A percentile compares a stretch with the other conserved stretches of the same genome.
Conservation (phyloP, 2,888 invertebrate genomes). For the Ecliptopera silaceata region DNA sequence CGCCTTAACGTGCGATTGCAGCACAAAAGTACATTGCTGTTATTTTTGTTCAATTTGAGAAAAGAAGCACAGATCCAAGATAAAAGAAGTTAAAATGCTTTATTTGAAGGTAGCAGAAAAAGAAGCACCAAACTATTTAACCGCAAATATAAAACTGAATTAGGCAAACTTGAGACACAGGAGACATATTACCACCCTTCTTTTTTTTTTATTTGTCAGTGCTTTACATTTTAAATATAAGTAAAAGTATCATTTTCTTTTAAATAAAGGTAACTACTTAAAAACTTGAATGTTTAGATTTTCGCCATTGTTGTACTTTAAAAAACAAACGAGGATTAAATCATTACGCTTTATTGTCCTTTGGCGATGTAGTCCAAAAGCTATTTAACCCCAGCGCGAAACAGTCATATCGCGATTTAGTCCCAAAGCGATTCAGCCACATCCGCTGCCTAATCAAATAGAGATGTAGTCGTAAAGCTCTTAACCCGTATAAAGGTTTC, state of each 20-base stretch:
- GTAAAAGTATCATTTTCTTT: conserved; percentile 14
- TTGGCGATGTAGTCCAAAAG: conserved; percentile 17
- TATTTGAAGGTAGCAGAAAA: conserved; percentile 11
- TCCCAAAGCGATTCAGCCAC: too few relatives aligned
- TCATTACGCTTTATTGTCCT: conserved; percentile 16
- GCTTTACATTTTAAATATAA: conserved; percentile 14
- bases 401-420: conserved; percentile 10
- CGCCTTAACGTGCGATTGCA: conserved; percentile 17
- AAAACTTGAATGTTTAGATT: conserved; percentile 17
- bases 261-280: conserved; percentile 15
- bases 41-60: conserved; percentile 17
- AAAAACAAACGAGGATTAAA: conserved; percentile 1
- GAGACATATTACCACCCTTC: conserved; percentile 12
- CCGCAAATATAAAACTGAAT: conserved; percentile 21
- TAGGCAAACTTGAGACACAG: conserved; percentile 20
- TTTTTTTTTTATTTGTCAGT: conserved; percentile 15
- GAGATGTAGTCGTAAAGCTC: too few relatives aligned
- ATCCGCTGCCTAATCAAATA: too few relatives aligned
- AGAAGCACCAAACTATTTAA: conserved; percentile 12
- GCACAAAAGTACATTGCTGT: conserved; percentile 17
- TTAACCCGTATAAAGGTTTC: too few relatives aligned
- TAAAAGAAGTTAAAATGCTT: conserved; percentile 18
- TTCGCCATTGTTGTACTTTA: conserved; percentile 16
- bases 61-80: conserved; percentile 18
- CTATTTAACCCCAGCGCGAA: conserved; percentile 12